A percentile compares a stretch with the other conserved stretches of the same genome.
Conservation (phyloP, 2,797 vertebrate genomes). For the Capromys pilorides region DNA sequence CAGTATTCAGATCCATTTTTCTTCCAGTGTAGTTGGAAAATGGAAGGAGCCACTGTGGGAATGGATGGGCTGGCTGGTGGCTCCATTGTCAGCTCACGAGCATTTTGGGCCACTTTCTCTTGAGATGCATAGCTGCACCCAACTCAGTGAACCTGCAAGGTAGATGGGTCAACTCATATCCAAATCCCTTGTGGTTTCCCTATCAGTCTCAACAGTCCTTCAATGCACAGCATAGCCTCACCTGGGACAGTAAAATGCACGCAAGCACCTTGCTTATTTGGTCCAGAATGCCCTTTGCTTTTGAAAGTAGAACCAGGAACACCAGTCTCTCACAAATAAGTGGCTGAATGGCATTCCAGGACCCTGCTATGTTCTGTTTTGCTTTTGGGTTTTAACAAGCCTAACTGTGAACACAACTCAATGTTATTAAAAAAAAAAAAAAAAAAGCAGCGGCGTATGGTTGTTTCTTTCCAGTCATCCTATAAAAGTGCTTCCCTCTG, state of each 20-base stretch:
- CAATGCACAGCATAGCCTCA: neutral
- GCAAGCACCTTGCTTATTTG: neutral
- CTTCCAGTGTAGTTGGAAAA: neutral
- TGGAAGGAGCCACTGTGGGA: neutral
- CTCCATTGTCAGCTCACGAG: neutral
- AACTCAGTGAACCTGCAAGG: neutral
- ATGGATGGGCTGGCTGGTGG: neutral
- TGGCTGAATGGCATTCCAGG: neutral
- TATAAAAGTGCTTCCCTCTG: conserved; percentile 69
- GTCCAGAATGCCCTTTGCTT: neutral
- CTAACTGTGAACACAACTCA: conserved; percentile 59
- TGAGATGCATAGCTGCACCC: neutral
- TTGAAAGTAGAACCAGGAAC: neutral
- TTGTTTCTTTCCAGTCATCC: conserved; percentile 66
- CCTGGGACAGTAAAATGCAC: neutral
- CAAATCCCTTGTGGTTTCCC: neutral
- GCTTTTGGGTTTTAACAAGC: conserved; percentile 63
- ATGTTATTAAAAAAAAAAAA: conserved; percentile 77
- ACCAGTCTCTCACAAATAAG: neutral
- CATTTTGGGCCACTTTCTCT: neutral
- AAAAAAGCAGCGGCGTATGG: conserved; percentile 45
- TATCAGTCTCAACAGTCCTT: neutral
- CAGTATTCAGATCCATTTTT: neutral
- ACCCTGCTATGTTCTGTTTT: conserved; percentile 37
- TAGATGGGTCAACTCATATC: neutral